Conservation (phyloP, 2,113 vertebrate species). For the Falco punctatus region DNA sequence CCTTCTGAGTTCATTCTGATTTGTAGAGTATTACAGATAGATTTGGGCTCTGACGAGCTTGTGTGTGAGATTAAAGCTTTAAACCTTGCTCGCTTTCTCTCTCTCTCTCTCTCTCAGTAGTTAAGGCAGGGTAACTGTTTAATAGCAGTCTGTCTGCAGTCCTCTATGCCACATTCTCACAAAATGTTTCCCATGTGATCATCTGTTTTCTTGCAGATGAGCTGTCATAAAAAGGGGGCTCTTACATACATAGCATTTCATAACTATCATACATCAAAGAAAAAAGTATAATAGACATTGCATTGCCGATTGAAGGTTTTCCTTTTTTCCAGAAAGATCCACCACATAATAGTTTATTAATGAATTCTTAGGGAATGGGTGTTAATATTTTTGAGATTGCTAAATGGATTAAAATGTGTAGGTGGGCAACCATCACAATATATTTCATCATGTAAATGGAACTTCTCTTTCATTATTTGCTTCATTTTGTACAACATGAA, state of each 20-base stretch:
- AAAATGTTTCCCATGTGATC: neutral
- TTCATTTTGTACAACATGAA: neutral
- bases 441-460: neutral
- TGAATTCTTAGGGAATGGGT: neutral
- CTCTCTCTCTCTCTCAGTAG: neutral
- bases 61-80: conserved; percentile 55
- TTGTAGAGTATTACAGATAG: conserved; percentile 59
- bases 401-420: neutral
- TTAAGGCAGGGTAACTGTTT: neutral
- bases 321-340: neutral
- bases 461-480: neutral
- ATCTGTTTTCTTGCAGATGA: neutral
- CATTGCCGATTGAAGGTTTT: neutral
- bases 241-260: neutral
- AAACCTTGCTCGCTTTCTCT: neutral
- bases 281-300: neutral
- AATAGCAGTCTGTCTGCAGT: neutral
- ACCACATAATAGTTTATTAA: neutral
- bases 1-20: conserved; percentile 55
- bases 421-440: neutral
- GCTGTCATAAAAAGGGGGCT: neutral
- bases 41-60: conserved; percentile 34
- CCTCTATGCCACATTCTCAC: neutral
- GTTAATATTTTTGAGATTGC: neutral
- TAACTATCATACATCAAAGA: neutral